A percentile compares a stretch with the other conserved stretches of the same genome.
Evolutionary conservation across 2,888 invertebrate genomes (phyloP).

Genomic region (Reticulitermes lucifugus): DNA sequence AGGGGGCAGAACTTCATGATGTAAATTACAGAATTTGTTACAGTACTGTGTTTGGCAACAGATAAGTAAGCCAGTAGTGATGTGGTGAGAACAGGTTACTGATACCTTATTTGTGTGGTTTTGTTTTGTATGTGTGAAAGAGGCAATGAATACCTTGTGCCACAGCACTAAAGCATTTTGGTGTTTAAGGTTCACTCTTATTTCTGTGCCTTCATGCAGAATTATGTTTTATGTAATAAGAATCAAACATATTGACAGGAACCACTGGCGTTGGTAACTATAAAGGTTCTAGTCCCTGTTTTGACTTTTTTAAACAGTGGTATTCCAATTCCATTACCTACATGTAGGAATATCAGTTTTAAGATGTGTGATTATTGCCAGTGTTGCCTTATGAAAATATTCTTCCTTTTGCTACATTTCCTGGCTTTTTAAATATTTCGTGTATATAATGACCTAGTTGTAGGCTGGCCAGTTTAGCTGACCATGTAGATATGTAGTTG

Average conservation of each 20-base stretch:
- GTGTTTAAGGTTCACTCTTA: conserved; percentile 22
- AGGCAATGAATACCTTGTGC: background rate
- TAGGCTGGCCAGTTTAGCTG: conserved; percentile 10
- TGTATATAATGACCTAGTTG: conserved; percentile 31
- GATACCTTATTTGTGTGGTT: background rate
- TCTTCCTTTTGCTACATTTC: conserved; percentile 47
- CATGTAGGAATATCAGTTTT: conserved; percentile 23
- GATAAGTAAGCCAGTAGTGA: background rate
- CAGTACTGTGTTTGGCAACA: background rate
- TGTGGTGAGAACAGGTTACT: conserved; percentile 5
- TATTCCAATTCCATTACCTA: conserved; percentile 17
- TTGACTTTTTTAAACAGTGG: conserved; percentile 26
- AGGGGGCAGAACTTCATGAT: background rate
- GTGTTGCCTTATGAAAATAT: conserved; percentile 50
- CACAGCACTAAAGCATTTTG: conserved; percentile 9
- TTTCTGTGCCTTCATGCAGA: conserved; percentile 47
- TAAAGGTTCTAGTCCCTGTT: conserved; percentile 44
- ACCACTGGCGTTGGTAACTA: conserved; percentile 7
- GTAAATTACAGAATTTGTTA: background rate
- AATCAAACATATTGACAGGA: conserved; percentile 15
- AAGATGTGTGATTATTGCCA: conserved; percentile 47
- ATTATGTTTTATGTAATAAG: background rate
- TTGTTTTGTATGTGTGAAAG: background rate
- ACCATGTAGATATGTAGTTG: conserved; percentile 9
- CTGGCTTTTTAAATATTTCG: conserved; percentile 39